A percentile compares a stretch with the other conserved stretches of the same genome.
Conservation (phyloP, 2,113 vertebrate genomes). For the Tenebrosternarchus preto region DNA sequence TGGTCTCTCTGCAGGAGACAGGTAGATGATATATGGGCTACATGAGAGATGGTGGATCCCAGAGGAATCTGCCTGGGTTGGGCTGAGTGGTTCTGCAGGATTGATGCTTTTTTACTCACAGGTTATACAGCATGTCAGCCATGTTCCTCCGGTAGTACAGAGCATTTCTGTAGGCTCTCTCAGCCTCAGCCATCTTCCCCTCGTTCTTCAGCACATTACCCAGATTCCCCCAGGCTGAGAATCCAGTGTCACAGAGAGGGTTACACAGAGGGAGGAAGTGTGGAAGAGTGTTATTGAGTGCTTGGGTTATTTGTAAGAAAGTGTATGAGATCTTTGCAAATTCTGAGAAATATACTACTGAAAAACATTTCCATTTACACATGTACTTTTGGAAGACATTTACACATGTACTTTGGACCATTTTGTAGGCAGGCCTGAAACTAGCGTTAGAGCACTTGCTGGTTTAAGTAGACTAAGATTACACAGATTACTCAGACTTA, state of each 20-base stretch:
- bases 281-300: background rate
- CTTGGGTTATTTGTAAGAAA: too few relatives aligned
- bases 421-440: too few relatives aligned
- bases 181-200: slow-evolving; percentile 92
- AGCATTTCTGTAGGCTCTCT: slow-evolving; percentile 94
- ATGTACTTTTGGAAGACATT: too few relatives aligned
- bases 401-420: too few relatives aligned
- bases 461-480: too few relatives aligned
- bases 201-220: slow-evolving; percentile 99
- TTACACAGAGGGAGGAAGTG: slow-evolving; percentile 34
- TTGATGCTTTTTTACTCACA: slow-evolving; percentile 82
- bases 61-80: background rate
- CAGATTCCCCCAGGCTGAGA: slow-evolving; percentile 96
- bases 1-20: slow-evolving; percentile 47
- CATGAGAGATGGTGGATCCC: slow-evolving; percentile 37
- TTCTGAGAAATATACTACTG: too few relatives aligned
- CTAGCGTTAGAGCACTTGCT: too few relatives aligned
- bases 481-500: too few relatives aligned
- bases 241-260: background rate
- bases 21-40: slow-evolving; percentile 60
- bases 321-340: too few relatives aligned
- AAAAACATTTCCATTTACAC: too few relatives aligned
- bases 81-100: background rate
- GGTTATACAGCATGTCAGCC: slow-evolving; percentile 99
- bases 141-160: slow-evolving; percentile 98